phyloP scores from a whole-genome alignment of 2,888 invertebrate genomes.

The Gisinianus flammeolus region DNA sequence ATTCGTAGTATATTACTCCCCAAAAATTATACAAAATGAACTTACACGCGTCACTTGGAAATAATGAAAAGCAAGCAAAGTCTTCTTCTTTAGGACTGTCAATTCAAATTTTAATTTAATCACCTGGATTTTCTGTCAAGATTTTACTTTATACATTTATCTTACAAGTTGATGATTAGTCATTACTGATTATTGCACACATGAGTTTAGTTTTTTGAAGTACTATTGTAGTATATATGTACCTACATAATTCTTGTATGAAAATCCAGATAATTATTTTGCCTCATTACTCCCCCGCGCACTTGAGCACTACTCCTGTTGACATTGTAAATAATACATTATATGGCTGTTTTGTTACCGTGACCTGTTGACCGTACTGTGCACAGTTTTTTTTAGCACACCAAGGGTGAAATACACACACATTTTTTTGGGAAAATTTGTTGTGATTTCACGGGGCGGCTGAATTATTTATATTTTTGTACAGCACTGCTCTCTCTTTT shows the following conservation, averaged over 20 bases:
- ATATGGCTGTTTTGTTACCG: conserved; percentile 14
- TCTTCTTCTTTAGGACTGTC: conserved; percentile 13
- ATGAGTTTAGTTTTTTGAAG: no score
- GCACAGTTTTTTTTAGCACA: conserved; percentile 4
- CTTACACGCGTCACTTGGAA: background rate
- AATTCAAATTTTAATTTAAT: background rate
- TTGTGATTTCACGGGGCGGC: conserved; percentile 8
- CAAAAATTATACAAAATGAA: no score
- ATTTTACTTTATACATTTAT: no score
- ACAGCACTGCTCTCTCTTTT: conserved; percentile 13
- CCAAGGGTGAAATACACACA: background rate
- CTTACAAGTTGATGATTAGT: no score
- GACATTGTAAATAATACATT: background rate
- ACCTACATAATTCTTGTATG: no score
- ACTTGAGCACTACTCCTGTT: background rate
- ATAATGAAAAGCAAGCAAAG: background rate
- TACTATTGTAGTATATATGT: no score
- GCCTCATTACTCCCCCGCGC: background rate
- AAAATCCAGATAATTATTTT: background rate
- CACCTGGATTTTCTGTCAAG: no score
- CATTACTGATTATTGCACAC: no score
- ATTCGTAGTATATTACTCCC: no score
- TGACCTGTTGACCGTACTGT: background rate
- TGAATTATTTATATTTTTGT: background rate
- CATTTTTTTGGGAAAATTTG: background rate